A percentile compares a stretch with the other conserved stretches of the same genome.
Conservation (phyloP, 2,888 invertebrate genomes). For the Lasiommata megera region DNA sequence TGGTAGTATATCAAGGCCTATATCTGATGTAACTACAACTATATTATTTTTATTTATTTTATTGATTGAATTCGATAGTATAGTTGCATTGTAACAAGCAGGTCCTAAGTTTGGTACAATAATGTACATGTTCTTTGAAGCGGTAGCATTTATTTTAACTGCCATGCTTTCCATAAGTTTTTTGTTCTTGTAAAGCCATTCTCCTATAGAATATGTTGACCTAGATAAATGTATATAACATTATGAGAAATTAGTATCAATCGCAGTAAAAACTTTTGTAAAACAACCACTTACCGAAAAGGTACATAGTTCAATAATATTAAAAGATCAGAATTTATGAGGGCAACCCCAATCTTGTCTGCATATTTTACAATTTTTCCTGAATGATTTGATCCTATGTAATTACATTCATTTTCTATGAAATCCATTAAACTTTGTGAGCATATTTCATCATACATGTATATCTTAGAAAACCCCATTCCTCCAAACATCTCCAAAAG, state of each 20-base stretch:
- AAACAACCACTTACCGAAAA: constrained; percentile 47
- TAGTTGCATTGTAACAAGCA: constrained; percentile 80
- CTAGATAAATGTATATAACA: constrained; percentile 36
- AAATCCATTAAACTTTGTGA: constrained; percentile 49
- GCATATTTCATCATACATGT: constrained; percentile 53
- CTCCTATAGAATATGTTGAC: constrained; percentile 50
- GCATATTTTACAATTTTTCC: constrained; percentile 61
- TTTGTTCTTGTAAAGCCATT: constrained; percentile 60
- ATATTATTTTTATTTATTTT: constrained; percentile 71
- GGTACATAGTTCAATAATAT: constrained; percentile 74
- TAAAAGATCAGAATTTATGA: constrained; percentile 73
- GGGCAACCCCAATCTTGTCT: constrained; percentile 64
- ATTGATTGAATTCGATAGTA: constrained; percentile 59
- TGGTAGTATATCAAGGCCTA: constrained; percentile 71
- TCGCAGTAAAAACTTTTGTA: constrained; percentile 29
- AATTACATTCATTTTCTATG: constrained; percentile 61
- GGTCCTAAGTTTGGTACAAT: constrained; percentile 79
- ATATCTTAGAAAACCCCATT: constrained; percentile 56
- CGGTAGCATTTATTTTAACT: constrained; percentile 72
- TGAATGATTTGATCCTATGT: constrained; percentile 46
- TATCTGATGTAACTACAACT: constrained; percentile 80
- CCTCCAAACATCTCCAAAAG: constrained; percentile 48
- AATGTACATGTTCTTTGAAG: constrained; percentile 67
- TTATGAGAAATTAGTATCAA: not conserved
- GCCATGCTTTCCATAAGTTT: constrained; percentile 64